Percentiles rank a stretch among this genome's conserved stretches.
Conservation (phyloP, 2,888 invertebrate genomes). For the Baccha elongata region DNA sequence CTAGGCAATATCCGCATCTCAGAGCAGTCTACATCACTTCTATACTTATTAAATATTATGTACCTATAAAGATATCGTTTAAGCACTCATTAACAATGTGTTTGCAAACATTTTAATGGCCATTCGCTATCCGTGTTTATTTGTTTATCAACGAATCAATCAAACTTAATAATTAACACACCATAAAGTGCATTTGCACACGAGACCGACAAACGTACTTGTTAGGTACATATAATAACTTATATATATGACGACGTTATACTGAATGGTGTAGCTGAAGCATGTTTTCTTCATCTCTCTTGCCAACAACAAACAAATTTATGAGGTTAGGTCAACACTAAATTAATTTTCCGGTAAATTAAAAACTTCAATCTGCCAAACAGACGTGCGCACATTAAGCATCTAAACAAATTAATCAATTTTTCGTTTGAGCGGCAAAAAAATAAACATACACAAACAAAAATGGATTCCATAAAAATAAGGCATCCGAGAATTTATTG, state of each 20-base stretch:
- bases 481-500: conserved; percentile 51
- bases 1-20: no score
- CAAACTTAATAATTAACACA: conserved; percentile 64
- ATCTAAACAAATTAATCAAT: conserved; percentile 69
- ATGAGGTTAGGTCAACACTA: conserved; percentile 69
- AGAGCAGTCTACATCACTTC: no score
- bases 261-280: neutral
- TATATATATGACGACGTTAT: neutral
- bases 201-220: neutral
- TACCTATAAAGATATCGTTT: no score
- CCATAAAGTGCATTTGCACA: conserved; percentile 65
- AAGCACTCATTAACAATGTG: conserved; percentile 32
- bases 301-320: conserved; percentile 50
- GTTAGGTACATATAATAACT: neutral
- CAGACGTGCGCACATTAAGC: conserved; percentile 52
- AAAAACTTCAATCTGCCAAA: conserved; percentile 67
- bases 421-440: neutral
- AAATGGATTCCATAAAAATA: conserved; percentile 25
- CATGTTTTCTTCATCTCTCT: conserved; percentile 10
- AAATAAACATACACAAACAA: neutral
- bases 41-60: no score
- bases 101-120: conserved; percentile 46
- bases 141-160: conserved; percentile 66
- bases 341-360: conserved; percentile 72
- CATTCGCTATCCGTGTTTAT: conserved; percentile 49